Evolutionary conservation across 2,888 invertebrate species (phyloP), one percentile per base, ranked within the genome.

Genomic region (Limnephilus auricula): DNA sequence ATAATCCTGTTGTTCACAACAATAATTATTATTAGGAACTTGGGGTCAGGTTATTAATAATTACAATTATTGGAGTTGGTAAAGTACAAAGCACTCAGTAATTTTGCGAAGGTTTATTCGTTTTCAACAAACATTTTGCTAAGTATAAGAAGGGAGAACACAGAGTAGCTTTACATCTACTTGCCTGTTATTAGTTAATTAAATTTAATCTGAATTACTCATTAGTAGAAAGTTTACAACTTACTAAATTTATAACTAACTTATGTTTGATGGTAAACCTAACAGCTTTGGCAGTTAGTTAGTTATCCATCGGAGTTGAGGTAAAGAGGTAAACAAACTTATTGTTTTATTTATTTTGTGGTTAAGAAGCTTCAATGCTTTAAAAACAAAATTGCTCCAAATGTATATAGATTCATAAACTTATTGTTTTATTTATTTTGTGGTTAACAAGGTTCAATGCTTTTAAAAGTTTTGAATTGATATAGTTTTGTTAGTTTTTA

Each of bases 111-210:
- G 86, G 86, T 86, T 50, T 86, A 34, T 82, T 82, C 50, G 15
- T 65, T 30, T 85, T 88, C 79, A 79, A 88, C 87, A 34, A 85
- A 85, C 45, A 37, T 78, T 31, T 18, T 79, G 87, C n/a, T 88
- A 18, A 32, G n/a, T 25, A n/a, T 9, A 34, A 15, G 34, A 15
- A n/a, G 65, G 50, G 25, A 25, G 65, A 65, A 65, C 25, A 6
- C 0, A 6, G 25, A 65, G 1, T 65, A 65, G 65, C 9, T n/a
- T n/a, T 65, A 2, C 9, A 65, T 65, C 65, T 65, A 65, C 1
- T 65, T n/a, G 65, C 25, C 65, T 9, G 65, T 65, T 65, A 25
- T 65, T 65, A n/a, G 25, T 65, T 65, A 65, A 65, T 65, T 65
- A 25, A 65, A 65, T n/a, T 9, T 65, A 25, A 65, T 65, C 65